Base-by-base conservation (phyloP, 1,140 invertebrate genomes). In the Danaus melanippus region DNA sequence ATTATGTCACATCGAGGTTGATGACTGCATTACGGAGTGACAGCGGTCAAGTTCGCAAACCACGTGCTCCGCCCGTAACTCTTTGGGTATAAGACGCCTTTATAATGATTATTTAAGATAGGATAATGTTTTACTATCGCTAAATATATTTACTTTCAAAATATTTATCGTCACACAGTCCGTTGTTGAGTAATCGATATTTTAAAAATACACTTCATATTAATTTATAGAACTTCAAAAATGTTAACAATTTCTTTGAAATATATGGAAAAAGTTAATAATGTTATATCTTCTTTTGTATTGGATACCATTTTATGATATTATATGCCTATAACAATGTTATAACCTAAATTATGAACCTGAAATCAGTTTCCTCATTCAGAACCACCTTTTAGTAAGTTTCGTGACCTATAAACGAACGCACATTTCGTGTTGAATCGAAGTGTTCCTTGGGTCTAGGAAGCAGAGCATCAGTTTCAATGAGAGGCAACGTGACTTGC, bases 341-440 rank as follows among this genome's bases (percentile, higher is more conserved):
- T 46, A 43, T 55, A 60, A 39, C 47, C 43, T 55, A 56, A 46
- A 54, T 50, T 74, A 79, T 75, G 66, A 77, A 74, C 75, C 58
- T 73, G 69, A 79, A 80, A 79, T 74, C 73, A 74, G 74, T 74
- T 69, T 60, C 60, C 69, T 69, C 75, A 79, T 80, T 70, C 69
- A 73, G 69, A 71, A 71, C 73, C 75, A 81, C 70, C 71, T 85
- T 84, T 74, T 76, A 66, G 67, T 78, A 65, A 69, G 56, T 60
- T 62, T 57, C 60, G 59, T 83, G 81, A 83, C 83, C 83, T 83
- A 86, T 66, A 80, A 80, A 81, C 60, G 71, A 73, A 81, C 67
- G 75, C 71, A 80, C 62, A 64, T 66, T 53, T 51, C 47, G 17
- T 12, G 45, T 50, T 56, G 56, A 56, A 46, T 58, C 32, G 67